Base-by-base conservation (phyloP, 2,113 vertebrate species). In the Setophaga kirtlandii region DNA sequence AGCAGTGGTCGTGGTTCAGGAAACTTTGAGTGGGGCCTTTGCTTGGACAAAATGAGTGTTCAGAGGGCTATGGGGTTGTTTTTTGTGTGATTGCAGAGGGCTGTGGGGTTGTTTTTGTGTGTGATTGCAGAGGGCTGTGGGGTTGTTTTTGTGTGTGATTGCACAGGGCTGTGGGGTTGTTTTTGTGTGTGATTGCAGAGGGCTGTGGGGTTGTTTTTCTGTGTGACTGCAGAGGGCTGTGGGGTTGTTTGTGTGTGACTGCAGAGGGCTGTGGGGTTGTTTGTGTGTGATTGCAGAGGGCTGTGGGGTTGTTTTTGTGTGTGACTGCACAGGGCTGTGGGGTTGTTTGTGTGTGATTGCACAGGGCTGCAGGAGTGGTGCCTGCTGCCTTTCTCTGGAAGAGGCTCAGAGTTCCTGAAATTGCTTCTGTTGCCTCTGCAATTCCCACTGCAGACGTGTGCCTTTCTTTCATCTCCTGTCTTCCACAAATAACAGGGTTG, bases 341-440 rank as follows among this genome's bases (percentile, higher is more conserved):
- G 1, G 63, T 50, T 55, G 94, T 92, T 31, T 47, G 22, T 47
- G 75, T 88, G 75, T 70, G 30, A 59, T 71, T 70, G 64, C 82
- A 6, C 4, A 69, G 75, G 70, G 60, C 49, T 84, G 85, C 67
- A 79, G 94, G 87, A 90, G 12, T 2, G 56, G 16, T 74, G 71
- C 79, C 84, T 10, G 0, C 60, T 81, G 90, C 81, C 68, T 47
- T 70, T 35, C 93, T 80, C 52, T 1, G 23, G 55, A 41, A 83
- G 87, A 75, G 80, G 68, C 85, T 96, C 18, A 59, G 60, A 31
- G 39, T 52, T 87, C 87, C 86, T 88, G 94, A 81, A 95, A 93
- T 93, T 33, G 44, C 83, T 94, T 88, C 68, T 93, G 83, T 86
- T 93, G 58, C 95, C 91, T 89, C 83, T 95, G 90, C 93, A 94